Conservation (phyloP, 2,113 vertebrate genomes). For the Psephotus haematonotus region DNA sequence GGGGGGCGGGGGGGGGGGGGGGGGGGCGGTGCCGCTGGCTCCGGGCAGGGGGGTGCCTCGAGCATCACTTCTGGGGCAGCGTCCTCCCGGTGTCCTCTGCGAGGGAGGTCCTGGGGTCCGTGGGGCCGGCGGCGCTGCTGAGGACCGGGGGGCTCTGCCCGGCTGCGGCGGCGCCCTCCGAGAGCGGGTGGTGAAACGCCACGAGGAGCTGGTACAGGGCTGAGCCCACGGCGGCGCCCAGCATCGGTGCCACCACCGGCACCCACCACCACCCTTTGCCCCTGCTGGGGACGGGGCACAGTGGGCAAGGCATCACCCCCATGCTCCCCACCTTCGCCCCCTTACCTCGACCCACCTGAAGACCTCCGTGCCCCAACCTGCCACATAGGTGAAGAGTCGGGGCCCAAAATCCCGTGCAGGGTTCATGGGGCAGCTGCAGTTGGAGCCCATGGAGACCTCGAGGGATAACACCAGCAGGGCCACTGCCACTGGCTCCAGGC, state of each 20-base stretch:
- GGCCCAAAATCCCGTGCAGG: conserved; percentile 87
- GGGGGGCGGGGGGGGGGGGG: too few relatives aligned
- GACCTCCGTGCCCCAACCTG: conserved; percentile 87
- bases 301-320: neutral
- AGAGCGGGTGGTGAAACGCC: conserved; percentile 75
- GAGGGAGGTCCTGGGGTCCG: fast-evolving
- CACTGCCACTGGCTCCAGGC: conserved; percentile 76
- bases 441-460: conserved; percentile 78
- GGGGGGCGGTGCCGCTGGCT: fast-evolving
- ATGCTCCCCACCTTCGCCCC: fast-evolving
- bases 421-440: conserved; percentile 86
- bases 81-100: fast-evolving
- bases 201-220: conserved; percentile 77
- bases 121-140: fast-evolving
- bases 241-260: conserved; percentile 79
- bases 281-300: conserved; percentile 63
- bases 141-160: neutral
- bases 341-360: conserved; percentile 69
- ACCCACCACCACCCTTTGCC: conserved; percentile 89
- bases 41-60: fast-evolving
- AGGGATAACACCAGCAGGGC: conserved; percentile 78
- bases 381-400: conserved; percentile 82
- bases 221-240: conserved; percentile 72
- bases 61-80: neutral
- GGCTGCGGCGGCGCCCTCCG: fast-evolving